Base-by-base conservation (phyloP, 2,113 vertebrate species). In the Xyrauchen texanus region DNA sequence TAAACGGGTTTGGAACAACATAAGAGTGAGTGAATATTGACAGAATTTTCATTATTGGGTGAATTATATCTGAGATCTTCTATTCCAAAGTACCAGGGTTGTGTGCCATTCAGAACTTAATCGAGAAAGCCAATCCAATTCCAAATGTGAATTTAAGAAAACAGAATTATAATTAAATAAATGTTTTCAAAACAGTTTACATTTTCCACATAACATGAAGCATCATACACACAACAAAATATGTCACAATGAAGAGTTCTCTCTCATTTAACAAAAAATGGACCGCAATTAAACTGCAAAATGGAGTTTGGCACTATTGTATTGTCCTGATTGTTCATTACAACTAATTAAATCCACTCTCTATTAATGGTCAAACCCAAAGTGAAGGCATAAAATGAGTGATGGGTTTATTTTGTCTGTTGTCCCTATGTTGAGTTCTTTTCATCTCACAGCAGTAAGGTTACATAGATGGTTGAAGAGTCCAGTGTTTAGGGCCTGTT, bases 401-500 rank as follows among this genome's bases (percentile, higher is more conserved):
- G 21, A 34, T 34, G 21, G 21, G 21, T 34, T 57, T 0, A 7
- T 16, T 15, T 53, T 10, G 42, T 44, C 34, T 42, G n/a, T 70
- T 51, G 13, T 44, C 6, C n/a, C 42, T 55, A 12, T 55, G 52
- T 10, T 55, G 9, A 47, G 34, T 7, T 16, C 9, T 73, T 61
- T 61, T 34, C 10, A 61, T 60, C 57, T 49, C 7, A 34, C 71
- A 9, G 69, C 55, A 46, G 69, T 46, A 72, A 15, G 7, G 2
- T 47, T 49, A 0, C 5, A 3, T 16, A 9, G 34, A 71, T 15
- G 34, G 52, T 44, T 55, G 13, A 52, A 45, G 68, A 58, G 55
- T 62, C 71, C 47, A 62, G 68, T 57, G 55, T 77, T 79, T 80
- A 52, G 53, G 44, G 11, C 53, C 57, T 60, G 42, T 12, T 47